phyloP scores from a whole-genome alignment of 2,113 vertebrate species.

The Zosterops japonicus region DNA sequence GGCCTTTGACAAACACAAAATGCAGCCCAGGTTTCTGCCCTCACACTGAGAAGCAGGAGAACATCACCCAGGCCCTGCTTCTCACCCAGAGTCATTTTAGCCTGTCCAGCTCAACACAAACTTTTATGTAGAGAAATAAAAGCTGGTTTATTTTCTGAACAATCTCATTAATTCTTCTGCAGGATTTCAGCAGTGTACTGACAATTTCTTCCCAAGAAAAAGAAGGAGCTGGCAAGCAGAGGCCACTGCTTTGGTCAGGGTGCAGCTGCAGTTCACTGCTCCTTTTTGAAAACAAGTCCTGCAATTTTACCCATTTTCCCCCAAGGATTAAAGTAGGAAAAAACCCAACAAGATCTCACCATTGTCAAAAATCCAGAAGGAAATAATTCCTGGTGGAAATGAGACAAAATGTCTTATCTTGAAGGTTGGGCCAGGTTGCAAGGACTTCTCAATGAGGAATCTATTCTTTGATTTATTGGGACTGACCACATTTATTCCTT shows the following conservation, averaged over 20 bases:
- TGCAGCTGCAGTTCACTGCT: constrained; percentile 14
- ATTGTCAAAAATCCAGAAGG: not conserved
- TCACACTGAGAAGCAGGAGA: not conserved
- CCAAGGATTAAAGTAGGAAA: not conserved
- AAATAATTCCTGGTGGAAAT: not conserved
- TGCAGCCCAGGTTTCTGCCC: not conserved
- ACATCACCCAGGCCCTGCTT: accelerated
- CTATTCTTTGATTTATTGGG: not conserved
- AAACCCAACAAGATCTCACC: not conserved
- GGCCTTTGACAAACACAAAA: not conserved
- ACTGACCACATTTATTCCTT: not conserved
- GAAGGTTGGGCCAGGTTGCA: not conserved
- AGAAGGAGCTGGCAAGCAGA: not conserved
- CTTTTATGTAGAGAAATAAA: not conserved
- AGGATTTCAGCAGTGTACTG: not conserved
- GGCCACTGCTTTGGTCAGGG: not conserved
- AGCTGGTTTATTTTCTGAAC: not conserved
- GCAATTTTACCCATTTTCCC: constrained; percentile 22
- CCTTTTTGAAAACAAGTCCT: not conserved
- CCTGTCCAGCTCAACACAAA: not conserved
- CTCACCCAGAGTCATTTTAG: not conserved
- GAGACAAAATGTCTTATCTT: not conserved
- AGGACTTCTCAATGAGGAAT: not conserved
- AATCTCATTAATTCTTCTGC: not conserved
- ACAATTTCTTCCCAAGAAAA: not conserved